Percentiles rank a stretch among this genome's conserved stretches.
Conservation (phyloP, 2,797 vertebrate species). For the Aotus griseimembra region DNA sequence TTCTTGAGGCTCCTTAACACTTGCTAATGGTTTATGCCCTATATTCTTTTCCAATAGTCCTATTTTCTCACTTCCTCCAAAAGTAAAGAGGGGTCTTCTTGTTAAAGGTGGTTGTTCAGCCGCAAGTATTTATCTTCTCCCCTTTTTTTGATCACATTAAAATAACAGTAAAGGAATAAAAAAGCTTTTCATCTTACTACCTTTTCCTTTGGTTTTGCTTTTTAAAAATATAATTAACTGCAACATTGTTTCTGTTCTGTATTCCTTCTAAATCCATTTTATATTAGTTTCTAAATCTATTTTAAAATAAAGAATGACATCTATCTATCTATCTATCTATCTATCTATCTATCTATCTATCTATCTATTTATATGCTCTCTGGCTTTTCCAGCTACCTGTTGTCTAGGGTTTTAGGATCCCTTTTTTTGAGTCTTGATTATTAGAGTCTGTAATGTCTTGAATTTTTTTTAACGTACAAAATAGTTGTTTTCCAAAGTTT, state of each 20-base stretch:
- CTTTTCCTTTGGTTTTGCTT: neutral
- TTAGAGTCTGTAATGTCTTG: neutral
- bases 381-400: neutral
- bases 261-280: neutral
- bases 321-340: neutral
- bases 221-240: conserved; percentile 1
- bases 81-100: neutral
- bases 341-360: neutral
- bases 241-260: neutral
- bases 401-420: neutral
- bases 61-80: neutral
- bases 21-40: neutral
- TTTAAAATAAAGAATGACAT: neutral
- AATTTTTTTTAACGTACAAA: neutral
- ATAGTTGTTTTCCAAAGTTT: neutral
- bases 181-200: neutral
- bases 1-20: neutral
- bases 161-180: neutral
- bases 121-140: neutral
- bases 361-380: neutral
- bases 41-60: neutral
- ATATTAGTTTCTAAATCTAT: neutral
- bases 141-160: neutral
- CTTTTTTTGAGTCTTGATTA: neutral
- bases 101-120: neutral